These are phyloP conservation scores for Gymnoscelis rufifasciata DNA, from an alignment of 2,888 invertebrate genomes.

Conservation along the genomic window DNA sequence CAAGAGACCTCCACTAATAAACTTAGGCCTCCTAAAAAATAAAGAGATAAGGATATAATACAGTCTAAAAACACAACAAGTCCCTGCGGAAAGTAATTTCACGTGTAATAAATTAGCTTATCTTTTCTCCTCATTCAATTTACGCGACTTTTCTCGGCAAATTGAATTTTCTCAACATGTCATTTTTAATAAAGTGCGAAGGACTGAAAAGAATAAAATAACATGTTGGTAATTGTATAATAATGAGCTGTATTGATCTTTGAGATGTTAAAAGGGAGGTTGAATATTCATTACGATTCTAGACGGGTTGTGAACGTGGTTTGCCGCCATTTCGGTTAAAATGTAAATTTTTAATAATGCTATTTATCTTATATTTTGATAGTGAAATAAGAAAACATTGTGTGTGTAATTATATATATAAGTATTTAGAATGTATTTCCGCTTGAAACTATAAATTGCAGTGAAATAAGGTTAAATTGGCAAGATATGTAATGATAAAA, in stretches of 20 bases:
- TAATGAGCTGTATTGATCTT: conserved; percentile 17
- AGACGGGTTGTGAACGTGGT: conserved; percentile 2
- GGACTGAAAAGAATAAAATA: conserved; percentile 13
- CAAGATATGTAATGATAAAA: no score
- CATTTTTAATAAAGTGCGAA: conserved; percentile 28
- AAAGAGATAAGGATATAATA: no score
- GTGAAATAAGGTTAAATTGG: no score
- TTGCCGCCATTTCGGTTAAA: background rate
- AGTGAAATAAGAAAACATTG: no score
- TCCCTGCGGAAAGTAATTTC: background rate
- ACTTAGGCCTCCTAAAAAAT: no score
- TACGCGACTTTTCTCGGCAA: conserved; percentile 10
- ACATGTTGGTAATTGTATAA: conserved; percentile 26
- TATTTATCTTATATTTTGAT: no score
- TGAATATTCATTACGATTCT: conserved; percentile 24
- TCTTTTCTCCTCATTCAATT: background rate
- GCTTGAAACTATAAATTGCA: no score
- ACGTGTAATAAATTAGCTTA: background rate
- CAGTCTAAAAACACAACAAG: background rate
- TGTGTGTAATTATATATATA: no score
- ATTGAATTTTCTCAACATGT: conserved; percentile 24
- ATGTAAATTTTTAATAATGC: no score
- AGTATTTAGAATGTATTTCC: no score
- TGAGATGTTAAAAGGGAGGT: background rate
- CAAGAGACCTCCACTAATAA: no score